Conservation (phyloP, 1,140 invertebrate species). For the Metaphire vulgaris region DNA sequence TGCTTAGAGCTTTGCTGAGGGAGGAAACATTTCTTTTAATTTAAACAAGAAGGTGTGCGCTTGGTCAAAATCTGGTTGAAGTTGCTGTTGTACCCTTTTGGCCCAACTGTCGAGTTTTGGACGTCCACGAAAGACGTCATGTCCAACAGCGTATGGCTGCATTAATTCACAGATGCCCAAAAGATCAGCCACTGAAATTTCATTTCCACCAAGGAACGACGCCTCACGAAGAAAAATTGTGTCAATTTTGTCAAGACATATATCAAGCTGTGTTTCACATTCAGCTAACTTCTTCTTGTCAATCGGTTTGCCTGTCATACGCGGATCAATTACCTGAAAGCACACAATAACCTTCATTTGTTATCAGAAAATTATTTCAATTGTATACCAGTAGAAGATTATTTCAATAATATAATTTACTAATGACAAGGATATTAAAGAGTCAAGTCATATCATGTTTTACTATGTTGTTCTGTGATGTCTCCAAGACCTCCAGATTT, state of each 20-base stretch:
- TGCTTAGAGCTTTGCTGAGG: not conserved
- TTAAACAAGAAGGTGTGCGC: not conserved
- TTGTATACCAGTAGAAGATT: too few relatives aligned
- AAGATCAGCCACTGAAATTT: not conserved
- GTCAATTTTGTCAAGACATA: not conserved
- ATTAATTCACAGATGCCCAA: not conserved
- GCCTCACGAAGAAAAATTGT: not conserved
- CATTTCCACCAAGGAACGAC: not conserved
- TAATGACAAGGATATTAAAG: too few relatives aligned
- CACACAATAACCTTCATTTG: too few relatives aligned
- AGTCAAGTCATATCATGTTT: too few relatives aligned
- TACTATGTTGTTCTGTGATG: too few relatives aligned
- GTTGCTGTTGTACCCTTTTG: not conserved
- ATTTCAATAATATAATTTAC: too few relatives aligned
- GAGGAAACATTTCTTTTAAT: not conserved
- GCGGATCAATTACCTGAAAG: not conserved
- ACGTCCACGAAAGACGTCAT: not conserved
- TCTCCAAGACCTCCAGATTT: too few relatives aligned
- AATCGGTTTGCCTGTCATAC: not conserved
- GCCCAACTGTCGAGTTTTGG: not conserved
- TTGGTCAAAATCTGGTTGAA: not conserved
- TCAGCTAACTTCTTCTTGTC: not conserved
- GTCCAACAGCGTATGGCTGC: not conserved
- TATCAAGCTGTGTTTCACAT: not conserved
- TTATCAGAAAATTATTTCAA: too few relatives aligned